Conservation (phyloP, 2,113 vertebrate species). For the Typhlomys cinereus region DNA sequence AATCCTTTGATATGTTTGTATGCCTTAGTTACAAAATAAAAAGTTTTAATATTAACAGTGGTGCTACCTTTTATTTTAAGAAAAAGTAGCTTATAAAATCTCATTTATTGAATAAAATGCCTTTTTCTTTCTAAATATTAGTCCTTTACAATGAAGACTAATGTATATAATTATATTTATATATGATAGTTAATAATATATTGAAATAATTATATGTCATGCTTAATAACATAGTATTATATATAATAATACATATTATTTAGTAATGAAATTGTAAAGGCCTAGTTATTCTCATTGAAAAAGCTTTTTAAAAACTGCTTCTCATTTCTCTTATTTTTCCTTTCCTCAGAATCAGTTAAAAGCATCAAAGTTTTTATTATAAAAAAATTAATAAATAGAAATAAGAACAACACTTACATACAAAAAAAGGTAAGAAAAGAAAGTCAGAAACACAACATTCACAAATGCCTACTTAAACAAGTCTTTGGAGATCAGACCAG, state of each 20-base stretch:
- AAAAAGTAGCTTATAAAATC: neutral
- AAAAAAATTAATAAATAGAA: neutral
- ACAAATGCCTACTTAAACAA: slow-evolving; percentile 54
- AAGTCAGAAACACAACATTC: slow-evolving; percentile 54
- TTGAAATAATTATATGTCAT: neutral
- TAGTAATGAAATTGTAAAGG: neutral
- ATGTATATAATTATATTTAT: neutral
- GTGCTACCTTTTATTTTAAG: slow-evolving; percentile 28
- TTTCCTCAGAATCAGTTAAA: neutral
- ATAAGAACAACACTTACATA: slow-evolving; percentile 47
- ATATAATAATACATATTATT: neutral
- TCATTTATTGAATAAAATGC: neutral
- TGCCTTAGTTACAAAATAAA: slow-evolving; percentile 11
- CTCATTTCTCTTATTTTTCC: neutral
- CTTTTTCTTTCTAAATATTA: slow-evolving; percentile 45
- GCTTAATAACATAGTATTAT: neutral
- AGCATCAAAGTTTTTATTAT: neutral
- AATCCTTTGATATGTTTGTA: neutral
- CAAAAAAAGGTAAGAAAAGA: slow-evolving; percentile 21
- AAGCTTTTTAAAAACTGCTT: neutral
- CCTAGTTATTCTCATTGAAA: neutral
- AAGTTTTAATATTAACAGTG: neutral
- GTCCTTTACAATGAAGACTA: slow-evolving; percentile 19
- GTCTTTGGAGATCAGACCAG: slow-evolving; percentile 46
- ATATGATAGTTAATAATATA: neutral